A percentile compares a stretch with the other conserved stretches of the same genome.
phyloP scores from a whole-genome alignment of 2,797 vertebrate genomes.

The Molossus molossus region DNA sequence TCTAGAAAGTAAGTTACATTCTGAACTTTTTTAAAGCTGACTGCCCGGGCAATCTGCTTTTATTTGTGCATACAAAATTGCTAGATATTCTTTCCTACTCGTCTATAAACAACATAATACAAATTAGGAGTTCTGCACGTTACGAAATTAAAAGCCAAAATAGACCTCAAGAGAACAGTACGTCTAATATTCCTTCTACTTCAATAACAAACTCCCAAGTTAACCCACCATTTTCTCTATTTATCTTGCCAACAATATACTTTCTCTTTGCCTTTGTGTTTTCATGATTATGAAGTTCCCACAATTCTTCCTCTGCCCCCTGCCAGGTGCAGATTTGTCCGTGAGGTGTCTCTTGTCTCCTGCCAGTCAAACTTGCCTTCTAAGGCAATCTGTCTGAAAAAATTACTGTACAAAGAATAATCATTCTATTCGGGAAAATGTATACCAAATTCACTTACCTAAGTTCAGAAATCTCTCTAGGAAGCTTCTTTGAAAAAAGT shows the following conservation, averaged over 20 bases:
- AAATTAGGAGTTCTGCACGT: neutral
- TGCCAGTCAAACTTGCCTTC: neutral
- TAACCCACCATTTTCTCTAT: neutral
- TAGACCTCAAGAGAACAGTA: neutral
- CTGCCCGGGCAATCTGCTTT: neutral
- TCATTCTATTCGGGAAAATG: neutral
- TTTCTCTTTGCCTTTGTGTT: neutral
- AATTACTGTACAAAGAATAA: neutral
- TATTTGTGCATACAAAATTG: conserved; percentile 11
- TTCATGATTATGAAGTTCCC: neutral
- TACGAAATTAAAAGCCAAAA: conserved; percentile 39
- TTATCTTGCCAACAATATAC: neutral
- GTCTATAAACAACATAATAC: neutral
- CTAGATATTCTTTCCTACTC: neutral
- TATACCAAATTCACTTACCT: neutral
- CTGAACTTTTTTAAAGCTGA: conserved; percentile 25
- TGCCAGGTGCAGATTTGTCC: neutral
- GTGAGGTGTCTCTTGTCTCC: neutral
- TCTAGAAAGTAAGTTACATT: conserved; percentile 6
- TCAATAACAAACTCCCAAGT: conserved; percentile 9
- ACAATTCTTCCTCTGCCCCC: neutral
- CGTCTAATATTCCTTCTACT: neutral
- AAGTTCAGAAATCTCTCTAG: neutral
- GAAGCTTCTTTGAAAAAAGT: neutral
- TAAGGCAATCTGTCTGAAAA: neutral